Evolutionary conservation across 2,797 vertebrate species (phyloP).

Genomic region (Pantherophis vulpinus): DNA sequence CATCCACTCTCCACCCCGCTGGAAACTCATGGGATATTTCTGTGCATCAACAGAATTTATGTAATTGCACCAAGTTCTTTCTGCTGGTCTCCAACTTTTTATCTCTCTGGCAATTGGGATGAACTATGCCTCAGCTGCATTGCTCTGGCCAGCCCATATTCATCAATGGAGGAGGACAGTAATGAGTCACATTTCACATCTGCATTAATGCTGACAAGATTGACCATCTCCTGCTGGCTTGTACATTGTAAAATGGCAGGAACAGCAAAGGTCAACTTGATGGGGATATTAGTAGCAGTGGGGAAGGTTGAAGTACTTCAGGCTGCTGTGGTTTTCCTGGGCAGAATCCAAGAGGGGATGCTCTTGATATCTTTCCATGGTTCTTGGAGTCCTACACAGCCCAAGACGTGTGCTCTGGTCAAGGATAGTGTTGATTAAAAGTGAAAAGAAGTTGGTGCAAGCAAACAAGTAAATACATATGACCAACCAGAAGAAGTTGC

Average conservation of each 20-base stretch:
- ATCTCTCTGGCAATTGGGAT: conserved; percentile 49
- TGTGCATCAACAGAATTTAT: conserved; percentile 31
- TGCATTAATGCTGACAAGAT: conserved; percentile 66
- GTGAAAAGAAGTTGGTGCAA: not conserved
- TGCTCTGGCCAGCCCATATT: conserved; percentile 55
- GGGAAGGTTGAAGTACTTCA: conserved; percentile 6
- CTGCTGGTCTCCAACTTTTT: conserved; percentile 30
- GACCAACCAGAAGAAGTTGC: not conserved
- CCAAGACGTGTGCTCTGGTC: not conserved
- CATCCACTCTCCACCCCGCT: conserved; percentile 18
- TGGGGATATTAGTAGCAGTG: conserved; percentile 43
- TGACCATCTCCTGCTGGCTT: conserved; percentile 59
- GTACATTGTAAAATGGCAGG: conserved; percentile 60
- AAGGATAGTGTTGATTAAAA: not conserved
- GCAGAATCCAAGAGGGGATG: conserved; percentile 3
- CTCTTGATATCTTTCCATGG: not conserved
- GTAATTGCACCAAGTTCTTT: not conserved
- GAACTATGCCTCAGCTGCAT: conserved; percentile 53
- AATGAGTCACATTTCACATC: conserved; percentile 58
- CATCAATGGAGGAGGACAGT: conserved; percentile 34
- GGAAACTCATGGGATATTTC: not conserved
- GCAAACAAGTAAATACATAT: not conserved
- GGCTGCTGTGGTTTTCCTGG: conserved; percentile 4
- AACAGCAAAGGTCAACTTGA: conserved; percentile 55
- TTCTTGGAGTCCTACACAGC: rapidly evolving